Percentiles rank a stretch among this genome's conserved stretches.
These are phyloP conservation scores for Actias luna DNA, from an alignment of 2,888 invertebrate species.

Conservation along the genomic window DNA sequence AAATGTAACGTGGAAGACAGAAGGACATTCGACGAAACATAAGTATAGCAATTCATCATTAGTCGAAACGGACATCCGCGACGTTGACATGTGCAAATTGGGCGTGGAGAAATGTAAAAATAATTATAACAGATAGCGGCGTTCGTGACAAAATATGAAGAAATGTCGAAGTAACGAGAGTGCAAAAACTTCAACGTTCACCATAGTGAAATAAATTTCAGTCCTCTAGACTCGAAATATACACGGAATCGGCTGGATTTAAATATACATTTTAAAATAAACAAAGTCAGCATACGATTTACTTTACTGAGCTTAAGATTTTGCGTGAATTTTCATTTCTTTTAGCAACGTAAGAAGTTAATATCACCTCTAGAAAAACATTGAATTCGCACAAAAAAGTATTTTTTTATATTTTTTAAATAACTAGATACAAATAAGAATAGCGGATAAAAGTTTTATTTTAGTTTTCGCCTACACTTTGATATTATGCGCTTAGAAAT, in stretches of 20 bases:
- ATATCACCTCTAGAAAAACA: not conserved
- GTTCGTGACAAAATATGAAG: not conserved
- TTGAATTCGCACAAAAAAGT: too few relatives aligned
- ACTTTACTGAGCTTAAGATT: not conserved
- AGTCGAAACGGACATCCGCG: constrained; percentile 16
- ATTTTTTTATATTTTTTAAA: too few relatives aligned
- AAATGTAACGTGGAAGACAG: constrained; percentile 12
- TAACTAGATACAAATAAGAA: too few relatives aligned
- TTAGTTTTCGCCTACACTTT: too few relatives aligned
- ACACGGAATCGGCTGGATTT: not conserved
- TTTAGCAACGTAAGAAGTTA: not conserved
- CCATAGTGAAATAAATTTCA: not conserved
- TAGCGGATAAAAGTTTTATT: too few relatives aligned
- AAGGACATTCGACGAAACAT: constrained; percentile 18
- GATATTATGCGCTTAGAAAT: too few relatives aligned
- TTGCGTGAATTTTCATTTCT: not conserved
- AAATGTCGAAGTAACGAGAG: not conserved
- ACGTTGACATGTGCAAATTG: constrained; percentile 26
- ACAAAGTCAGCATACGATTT: not conserved
- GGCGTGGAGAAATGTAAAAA: constrained; percentile 6
- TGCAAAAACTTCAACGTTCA: not conserved
- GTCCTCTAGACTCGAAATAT: not conserved
- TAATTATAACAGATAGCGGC: not conserved
- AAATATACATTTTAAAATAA: not conserved
- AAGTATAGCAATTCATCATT: constrained; percentile 34